Base-by-base conservation (phyloP, 2,113 vertebrate species). In the Naja naja region DNA sequence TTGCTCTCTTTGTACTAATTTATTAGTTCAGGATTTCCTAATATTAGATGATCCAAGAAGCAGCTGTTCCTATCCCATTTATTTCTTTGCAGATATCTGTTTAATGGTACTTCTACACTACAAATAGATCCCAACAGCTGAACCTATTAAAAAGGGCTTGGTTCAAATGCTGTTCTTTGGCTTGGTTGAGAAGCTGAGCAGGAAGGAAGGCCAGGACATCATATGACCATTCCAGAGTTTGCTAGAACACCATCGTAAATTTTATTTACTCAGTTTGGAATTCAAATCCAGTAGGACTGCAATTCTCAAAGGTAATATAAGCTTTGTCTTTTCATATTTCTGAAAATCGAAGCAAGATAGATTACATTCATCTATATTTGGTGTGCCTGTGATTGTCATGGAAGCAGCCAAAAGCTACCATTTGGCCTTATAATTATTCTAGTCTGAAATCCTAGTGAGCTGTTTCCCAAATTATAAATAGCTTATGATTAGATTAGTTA, bases 1-100 rank as follows among this genome's bases (percentile, higher is more conserved):
- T 96, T 88, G 9, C 16, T 95, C 94, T 95, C 55, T 18, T 94
- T 53, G 54, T 95, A 69, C 94, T 95, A 96, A 95, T 95, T 94
- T 92, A 94, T 92, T 94, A 89, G 85, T 93, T 95, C 58, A 91
- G 54, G 92, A 94, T 94, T 94, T 95, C 85, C 90, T 92, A 87
- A 94, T 47, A 64, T 93, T 89, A 4, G 92, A 45, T 5, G 22
- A 47, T 93, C 89, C 94, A 92, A 93, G 88, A 94, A 94, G 87
- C 85, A 93, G 64, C 92, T 95, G 90, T 18, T 69, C 55, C 95
- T 1, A 0, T 53, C 89, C 69, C 6, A 39, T 94, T 94, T 25
- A 89, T 95, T 85, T 95, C 0, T 69, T 92, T 94, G 91, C 81
- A 95, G 86, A 92, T 90, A 4, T 43, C 18, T 34, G 54, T 55